Evolutionary conservation across 23 tunicate genomes (phyloP), one percentile per base, ranked within the genome.

Genomic region (Ciona savignyi): DNA sequence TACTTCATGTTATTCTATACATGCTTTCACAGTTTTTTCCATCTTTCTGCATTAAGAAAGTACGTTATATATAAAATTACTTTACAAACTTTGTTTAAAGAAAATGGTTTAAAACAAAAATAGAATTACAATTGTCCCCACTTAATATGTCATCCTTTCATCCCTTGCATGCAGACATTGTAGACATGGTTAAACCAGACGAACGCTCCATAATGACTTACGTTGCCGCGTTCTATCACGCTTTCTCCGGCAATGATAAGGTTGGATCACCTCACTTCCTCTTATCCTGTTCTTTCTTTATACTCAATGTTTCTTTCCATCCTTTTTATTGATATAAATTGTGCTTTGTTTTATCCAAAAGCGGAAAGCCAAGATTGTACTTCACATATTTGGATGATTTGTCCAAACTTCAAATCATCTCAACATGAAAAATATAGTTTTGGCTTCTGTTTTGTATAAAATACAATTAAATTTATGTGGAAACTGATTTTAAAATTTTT

Each of bases 121-220:
- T n/a, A n/a, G n/a, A n/a, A n/a, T n/a, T n/a, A n/a, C n/a, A n/a
- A n/a, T n/a, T n/a, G n/a, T 21, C 51, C 70, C 29, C 51, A 63
- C 70, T 2, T 63, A 51, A 75, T 30, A n/a, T 20, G 51, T 29
- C 60, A 2, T 30, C 6, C 74, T 3, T 23, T 35, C 31, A 33
- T 23, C 6, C 26, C 61, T 49, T 15, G 61, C 20, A 27, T 61
- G n/a, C 84, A 95, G 99, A 95, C 85, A 76, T 95, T 29, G 76
- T 62, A 27, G 95, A 95, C 32, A 85, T 95, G 86, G 93, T 87
- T 20, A 95, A 86, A 62, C 99, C 99, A 19, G 99, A 95, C 35
- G 99, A 95, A 61, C 84, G 99, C 30, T 95, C 99, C 24, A 82
- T 95, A 30, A 95, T 95, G 99, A 95, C 99, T n/a, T 95, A 95